phyloP scores from a whole-genome alignment of 2,113 vertebrate genomes.

The Catagonus wagneri region DNA sequence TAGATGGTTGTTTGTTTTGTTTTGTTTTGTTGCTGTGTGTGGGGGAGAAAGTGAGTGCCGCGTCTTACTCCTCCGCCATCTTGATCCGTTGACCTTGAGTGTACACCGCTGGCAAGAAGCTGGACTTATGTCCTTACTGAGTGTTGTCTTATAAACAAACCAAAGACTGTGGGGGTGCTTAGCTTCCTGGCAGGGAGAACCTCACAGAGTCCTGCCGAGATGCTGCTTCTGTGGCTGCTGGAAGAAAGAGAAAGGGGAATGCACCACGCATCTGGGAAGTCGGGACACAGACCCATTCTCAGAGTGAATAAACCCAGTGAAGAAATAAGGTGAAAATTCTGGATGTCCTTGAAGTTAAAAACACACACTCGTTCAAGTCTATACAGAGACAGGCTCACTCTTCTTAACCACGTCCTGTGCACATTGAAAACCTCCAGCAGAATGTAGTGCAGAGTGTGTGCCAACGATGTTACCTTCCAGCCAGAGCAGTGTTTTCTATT shows the following conservation, averaged over 20 bases:
- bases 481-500: not conserved
- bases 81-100: constrained; percentile 5
- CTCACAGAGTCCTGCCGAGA: rapidly evolving
- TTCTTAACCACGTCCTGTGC: not conserved
- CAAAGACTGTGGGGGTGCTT: constrained; percentile 9
- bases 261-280: not conserved
- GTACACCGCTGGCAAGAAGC: constrained; percentile 71
- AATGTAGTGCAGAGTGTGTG: not conserved
- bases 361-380: not conserved
- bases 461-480: not conserved
- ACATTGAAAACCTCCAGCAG: not conserved
- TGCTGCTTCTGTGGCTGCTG: constrained; percentile 16
- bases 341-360: not conserved
- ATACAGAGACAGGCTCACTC: not conserved
- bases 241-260: not conserved
- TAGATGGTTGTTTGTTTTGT: too few relatives aligned
- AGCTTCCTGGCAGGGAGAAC: constrained; percentile 21
- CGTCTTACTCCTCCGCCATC: constrained; percentile 9
- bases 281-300: not conserved
- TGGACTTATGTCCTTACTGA: constrained; percentile 66
- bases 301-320: not conserved
- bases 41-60: too few relatives aligned
- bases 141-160: constrained; percentile 83
- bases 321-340: not conserved
- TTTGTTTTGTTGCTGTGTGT: too few relatives aligned